These are phyloP conservation scores for Corythornis vintsioides DNA, from an alignment of 2,113 vertebrate species.

Conservation along the genomic window DNA sequence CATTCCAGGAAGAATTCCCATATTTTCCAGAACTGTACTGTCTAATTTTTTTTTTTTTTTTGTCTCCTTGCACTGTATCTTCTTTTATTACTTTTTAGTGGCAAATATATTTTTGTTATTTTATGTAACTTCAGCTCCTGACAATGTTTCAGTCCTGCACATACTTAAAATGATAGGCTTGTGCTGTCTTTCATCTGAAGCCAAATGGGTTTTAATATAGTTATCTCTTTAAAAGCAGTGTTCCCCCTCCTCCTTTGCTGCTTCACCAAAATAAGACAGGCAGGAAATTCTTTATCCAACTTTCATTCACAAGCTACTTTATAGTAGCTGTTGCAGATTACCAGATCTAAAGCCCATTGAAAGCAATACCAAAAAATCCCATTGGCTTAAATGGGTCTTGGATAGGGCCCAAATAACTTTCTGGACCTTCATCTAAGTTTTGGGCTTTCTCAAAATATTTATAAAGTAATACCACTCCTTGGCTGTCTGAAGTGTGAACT, in stretches of 20 bases:
- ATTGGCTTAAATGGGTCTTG: not conserved
- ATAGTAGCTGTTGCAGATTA: not conserved
- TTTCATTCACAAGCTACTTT: constrained; percentile 29
- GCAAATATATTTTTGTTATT: not conserved
- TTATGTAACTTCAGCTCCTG: constrained; percentile 15
- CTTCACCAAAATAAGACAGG: constrained; percentile 32
- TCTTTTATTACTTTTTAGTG: not conserved
- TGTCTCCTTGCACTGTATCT: not conserved
- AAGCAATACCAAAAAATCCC: not conserved
- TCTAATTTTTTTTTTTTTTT: not conserved
- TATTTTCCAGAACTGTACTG: not conserved
- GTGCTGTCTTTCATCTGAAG: constrained; percentile 57
- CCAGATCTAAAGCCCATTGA: not conserved
- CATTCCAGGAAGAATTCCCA: not conserved
- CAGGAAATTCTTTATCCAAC: constrained; percentile 60
- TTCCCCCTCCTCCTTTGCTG: not conserved
- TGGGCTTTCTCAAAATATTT: not conserved
- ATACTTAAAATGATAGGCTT: not conserved
- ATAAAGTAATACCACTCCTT: not conserved
- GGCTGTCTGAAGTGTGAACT: not conserved
- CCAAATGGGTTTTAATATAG: constrained; percentile 53
- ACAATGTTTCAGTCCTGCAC: constrained; percentile 29
- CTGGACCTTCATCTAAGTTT: not conserved
- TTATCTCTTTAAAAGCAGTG: constrained; percentile 44
- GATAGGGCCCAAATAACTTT: not conserved